Base-by-base conservation (phyloP, 2,113 vertebrate genomes). In the Esox niger region DNA sequence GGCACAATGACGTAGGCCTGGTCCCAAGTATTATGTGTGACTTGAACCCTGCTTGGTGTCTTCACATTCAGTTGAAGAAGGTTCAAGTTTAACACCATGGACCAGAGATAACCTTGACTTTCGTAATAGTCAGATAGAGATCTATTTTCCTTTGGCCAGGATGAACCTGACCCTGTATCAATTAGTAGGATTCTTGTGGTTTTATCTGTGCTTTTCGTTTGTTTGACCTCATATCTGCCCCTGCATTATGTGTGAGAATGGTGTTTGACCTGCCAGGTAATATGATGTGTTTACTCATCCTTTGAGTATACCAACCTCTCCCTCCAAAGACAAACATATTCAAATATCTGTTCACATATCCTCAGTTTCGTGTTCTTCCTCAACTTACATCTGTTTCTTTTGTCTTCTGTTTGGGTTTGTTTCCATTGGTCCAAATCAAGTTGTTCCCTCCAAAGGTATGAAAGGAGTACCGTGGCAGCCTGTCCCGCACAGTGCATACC, bases 381-480 rank as follows among this genome's bases (percentile, higher is more conserved):
- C 75, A 73, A 57, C 73, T 63, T 66, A 17, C 76, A 62, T 66
- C 77, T 86, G 63, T 79, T 78, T 84, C 81, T 75, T 86, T 76
- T 88, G 49, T 81, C 74, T 77, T 86, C 79, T 84, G 84, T 90
- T 82, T 5, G 13, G 38, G 38, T 43, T 73, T 74, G 66, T 88
- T 80, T 79, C 88, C 82, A 78, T 87, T 90, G 87, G 80, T 87
- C 74, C 85, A 89, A 78, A 78, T 81, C 69, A 83, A 92, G 90
- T 43, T 43, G 57, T 85, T 92, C 88, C 88, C 87, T 89, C 74
- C 86, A 90, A 91, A 93, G 90, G 88, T 90, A 93, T 89, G 90
- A 88, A 64, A 69, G 73, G 70, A 73, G 27, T 66, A 59, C n/a
- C n/a, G n/a, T n/a, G n/a, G 35, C 66, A 38, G 21, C 11, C 64